phyloP scores from a whole-genome alignment of 2,888 invertebrate genomes.

The Melipona beecheii region DNA sequence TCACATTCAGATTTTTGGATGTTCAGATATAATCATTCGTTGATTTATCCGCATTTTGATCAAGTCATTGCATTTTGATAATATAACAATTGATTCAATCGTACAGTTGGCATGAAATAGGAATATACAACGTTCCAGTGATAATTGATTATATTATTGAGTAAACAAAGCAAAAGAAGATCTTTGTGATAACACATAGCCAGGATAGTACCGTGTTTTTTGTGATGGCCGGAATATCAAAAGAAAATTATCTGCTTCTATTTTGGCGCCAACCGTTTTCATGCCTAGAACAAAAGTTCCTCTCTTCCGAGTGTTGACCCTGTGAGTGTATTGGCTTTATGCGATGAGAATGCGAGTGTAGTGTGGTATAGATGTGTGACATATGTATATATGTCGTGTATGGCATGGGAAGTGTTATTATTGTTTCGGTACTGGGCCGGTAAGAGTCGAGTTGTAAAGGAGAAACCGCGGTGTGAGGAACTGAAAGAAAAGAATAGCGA shows the following conservation, averaged over 20 bases:
- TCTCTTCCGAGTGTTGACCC: constrained; percentile 84
- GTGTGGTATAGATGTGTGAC: too few species aligned
- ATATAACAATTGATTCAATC: neutral
- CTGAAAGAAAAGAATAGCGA: too few species aligned
- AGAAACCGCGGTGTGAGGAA: too few species aligned
- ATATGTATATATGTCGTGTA: too few species aligned
- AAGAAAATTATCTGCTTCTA: constrained; percentile 88
- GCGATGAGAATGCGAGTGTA: too few species aligned
- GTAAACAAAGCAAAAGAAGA: constrained; percentile 85
- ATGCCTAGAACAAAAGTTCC: constrained; percentile 86
- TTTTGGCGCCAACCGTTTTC: constrained; percentile 89
- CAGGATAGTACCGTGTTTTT: constrained; percentile 90
- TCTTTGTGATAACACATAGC: constrained; percentile 93
- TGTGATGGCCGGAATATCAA: constrained; percentile 90
- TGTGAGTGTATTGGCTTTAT: constrained; percentile 34
- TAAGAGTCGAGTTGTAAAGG: too few species aligned
- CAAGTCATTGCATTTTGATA: neutral
- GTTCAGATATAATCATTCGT: constrained; percentile 82
- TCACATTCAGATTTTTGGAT: constrained; percentile 86
- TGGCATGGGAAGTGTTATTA: too few species aligned
- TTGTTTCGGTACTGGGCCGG: too few species aligned
- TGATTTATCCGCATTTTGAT: neutral
- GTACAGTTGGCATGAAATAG: constrained; percentile 94
- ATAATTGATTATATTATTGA: constrained; percentile 90
- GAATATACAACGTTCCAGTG: constrained; percentile 90